Percentiles rank a stretch among this genome's conserved stretches.
These are phyloP conservation scores for Lineus longissimus DNA, from an alignment of 1,140 invertebrate species.

Conservation along the genomic window DNA sequence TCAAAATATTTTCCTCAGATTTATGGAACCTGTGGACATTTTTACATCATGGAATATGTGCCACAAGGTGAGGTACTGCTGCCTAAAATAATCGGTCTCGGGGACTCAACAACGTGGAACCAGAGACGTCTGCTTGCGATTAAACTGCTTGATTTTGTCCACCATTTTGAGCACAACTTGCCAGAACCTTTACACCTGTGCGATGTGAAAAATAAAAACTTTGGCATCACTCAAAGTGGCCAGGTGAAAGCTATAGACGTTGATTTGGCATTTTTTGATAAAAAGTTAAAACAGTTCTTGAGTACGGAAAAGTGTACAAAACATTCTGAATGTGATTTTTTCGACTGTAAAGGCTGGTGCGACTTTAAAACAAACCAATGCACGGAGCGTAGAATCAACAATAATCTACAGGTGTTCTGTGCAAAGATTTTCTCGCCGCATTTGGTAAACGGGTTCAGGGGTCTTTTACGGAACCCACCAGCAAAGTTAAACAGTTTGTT, in stretches of 20 bases:
- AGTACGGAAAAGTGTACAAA: constrained; percentile 52
- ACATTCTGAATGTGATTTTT: constrained; percentile 64
- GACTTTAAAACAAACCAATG: constrained; percentile 56
- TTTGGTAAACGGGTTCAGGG: constrained; percentile 16
- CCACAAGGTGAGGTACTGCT: constrained; percentile 27
- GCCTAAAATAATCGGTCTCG: constrained; percentile 35
- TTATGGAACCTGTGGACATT: constrained; percentile 65
- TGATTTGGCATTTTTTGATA: constrained; percentile 55
- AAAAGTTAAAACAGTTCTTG: background rate
- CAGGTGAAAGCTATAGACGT: constrained; percentile 60
- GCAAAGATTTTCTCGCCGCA: constrained; percentile 25
- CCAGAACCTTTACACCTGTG: constrained; percentile 63
- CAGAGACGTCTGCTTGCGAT: constrained; percentile 53
- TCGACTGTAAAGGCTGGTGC: constrained; percentile 64
- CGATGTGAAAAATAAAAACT: constrained; percentile 66
- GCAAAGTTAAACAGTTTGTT: constrained; percentile 16
- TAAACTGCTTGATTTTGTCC: constrained; percentile 62
- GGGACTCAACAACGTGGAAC: constrained; percentile 52
- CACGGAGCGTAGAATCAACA: constrained; percentile 58
- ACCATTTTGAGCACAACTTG: constrained; percentile 59
- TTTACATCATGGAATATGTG: constrained; percentile 63
- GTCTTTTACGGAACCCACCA: constrained; percentile 24
- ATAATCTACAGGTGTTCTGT: constrained; percentile 61
- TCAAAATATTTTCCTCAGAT: constrained; percentile 63
- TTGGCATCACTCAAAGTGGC: constrained; percentile 59